Evolutionary conservation across 2,797 vertebrate genomes (phyloP), one percentile per base, ranked within the genome.

Genomic region (Anguilla obscura): DNA sequence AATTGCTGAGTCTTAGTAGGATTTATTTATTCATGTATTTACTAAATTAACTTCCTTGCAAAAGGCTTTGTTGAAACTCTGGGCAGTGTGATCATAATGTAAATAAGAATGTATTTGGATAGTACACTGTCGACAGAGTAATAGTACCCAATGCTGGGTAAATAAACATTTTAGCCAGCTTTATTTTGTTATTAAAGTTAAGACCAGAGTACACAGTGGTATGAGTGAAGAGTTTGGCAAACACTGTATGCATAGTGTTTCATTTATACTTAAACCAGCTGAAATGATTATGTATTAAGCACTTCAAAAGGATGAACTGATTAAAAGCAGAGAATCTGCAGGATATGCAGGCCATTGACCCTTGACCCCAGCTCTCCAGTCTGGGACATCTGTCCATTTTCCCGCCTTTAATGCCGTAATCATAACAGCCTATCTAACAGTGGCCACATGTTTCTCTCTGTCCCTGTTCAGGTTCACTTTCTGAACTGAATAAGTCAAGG

Each of bases 311-410:
- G 79, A 82, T 82, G 79, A 82, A n/a, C 79, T 50, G 40, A 3
- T 50, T 24, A 82, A 8, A 50, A 50, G 45, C 45, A 48, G 14
- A 76, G 74, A 16, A 76, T 76, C 33, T 21, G 74, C 33, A 36
- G 40, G 74, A 16, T 40, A 79, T 45, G 40, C 95, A 91, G 93
- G 94, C 94, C 94, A 92, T 93, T 95, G 94, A 95, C 94, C 95
- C 91, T 90, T 91, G 90, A 93, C 93, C 92, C 88, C 92, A 69
- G 92, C 93, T 94, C 90, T 88, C 91, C 91, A 94, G 92, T 92
- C 94, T 91, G 88, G 94, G 94, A 95, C 94, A 96, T 95, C 94
- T 95, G 95, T 94, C 93, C 91, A 90, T 88, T 89, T 92, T 93
- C 94, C 93, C 89, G 66, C 87, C 93, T 93, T 93, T 92, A 76